phyloP scores from a whole-genome alignment of 2,888 invertebrate genomes.

The Cheiracanthium punctorium region DNA sequence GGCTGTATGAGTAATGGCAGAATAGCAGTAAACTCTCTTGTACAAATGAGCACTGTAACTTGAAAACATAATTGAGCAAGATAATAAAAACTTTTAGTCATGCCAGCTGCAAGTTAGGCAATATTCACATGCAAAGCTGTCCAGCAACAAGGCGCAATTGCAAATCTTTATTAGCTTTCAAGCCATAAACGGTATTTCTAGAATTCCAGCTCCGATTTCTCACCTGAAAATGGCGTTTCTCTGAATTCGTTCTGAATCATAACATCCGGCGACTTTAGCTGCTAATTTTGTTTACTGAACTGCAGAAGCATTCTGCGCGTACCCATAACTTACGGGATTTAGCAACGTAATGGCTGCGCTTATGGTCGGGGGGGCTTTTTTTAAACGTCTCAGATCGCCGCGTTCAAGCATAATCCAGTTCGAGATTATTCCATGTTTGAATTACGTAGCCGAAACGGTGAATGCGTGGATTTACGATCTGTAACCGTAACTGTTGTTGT shows the following conservation, averaged over 20 bases:
- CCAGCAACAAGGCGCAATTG: neutral
- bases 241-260: constrained; percentile 41
- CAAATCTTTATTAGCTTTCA: neutral
- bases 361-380: constrained; percentile 30
- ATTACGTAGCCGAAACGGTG: neutral
- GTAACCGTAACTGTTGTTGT: constrained; percentile 44
- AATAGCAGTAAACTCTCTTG: neutral
- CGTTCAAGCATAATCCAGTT: constrained; percentile 2
- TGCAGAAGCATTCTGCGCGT: constrained; percentile 25
- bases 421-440: constrained; percentile 19
- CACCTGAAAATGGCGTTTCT: constrained; percentile 18
- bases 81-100: too few relatives aligned
- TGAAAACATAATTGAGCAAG: too few relatives aligned
- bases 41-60: too few relatives aligned
- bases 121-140: neutral
- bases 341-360: constrained; percentile 18
- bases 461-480: constrained; percentile 41
- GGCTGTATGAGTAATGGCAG: too few relatives aligned
- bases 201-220: neutral
- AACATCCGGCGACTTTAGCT: constrained; percentile 32
- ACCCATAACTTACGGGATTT: constrained; percentile 38
- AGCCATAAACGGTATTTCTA: neutral
- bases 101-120: neutral
- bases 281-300: constrained; percentile 54
- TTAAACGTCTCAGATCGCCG: constrained; percentile 17